A percentile compares a stretch with the other conserved stretches of the same genome.
Evolutionary conservation across 2,797 vertebrate species (phyloP).

Genomic region (Toxotes lorentzi): DNA sequence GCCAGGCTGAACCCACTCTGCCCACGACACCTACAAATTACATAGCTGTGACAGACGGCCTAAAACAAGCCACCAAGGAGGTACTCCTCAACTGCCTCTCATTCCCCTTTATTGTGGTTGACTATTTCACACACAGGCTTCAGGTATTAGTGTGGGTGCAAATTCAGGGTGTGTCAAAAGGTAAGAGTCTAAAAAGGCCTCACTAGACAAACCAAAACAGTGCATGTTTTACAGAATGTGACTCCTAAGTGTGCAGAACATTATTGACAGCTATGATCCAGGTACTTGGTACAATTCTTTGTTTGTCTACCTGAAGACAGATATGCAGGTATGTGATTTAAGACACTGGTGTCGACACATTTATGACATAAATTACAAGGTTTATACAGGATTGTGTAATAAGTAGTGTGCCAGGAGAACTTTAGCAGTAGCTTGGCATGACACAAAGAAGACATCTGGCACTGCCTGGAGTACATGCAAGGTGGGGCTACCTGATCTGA

Average conservation of each 20-base stretch:
- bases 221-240: background rate
- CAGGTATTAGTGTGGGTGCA: background rate
- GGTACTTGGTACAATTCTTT: background rate
- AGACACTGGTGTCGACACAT: too few species aligned
- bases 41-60: background rate
- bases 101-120: background rate
- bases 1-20: conserved; percentile 40
- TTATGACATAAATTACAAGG: background rate
- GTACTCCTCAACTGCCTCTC: conserved; percentile 37
- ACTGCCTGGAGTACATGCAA: background rate
- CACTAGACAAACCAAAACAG: background rate
- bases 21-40: background rate
- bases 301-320: background rate
- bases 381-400: background rate
- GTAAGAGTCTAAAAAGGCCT: background rate
- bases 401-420: background rate
- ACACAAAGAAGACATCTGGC: background rate
- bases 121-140: background rate
- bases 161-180: background rate
- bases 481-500: too few species aligned
- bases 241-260: background rate
- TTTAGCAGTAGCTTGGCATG: background rate
- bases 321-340: background rate
- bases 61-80: conserved; percentile 14
- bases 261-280: conserved; percentile 6